These are phyloP conservation scores for Pseudochirops cupreus DNA, from an alignment of 2,797 vertebrate species.

Conservation along the genomic window DNA sequence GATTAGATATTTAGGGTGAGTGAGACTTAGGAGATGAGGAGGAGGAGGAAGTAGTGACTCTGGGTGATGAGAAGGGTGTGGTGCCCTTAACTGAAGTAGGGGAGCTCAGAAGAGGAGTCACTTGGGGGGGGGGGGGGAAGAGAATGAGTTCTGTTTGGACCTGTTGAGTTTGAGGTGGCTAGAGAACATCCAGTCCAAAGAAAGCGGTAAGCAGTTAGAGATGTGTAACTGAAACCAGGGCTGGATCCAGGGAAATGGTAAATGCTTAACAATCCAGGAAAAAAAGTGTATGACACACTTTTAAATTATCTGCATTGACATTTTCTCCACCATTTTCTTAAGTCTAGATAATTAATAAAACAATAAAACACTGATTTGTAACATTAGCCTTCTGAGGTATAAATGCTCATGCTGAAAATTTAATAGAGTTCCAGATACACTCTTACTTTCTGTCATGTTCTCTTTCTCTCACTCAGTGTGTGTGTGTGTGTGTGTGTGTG, in stretches of 20 bases:
- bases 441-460: background rate
- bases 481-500: too few relatives aligned
- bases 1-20: background rate
- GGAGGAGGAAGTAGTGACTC: background rate
- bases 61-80: background rate
- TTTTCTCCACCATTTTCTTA: background rate
- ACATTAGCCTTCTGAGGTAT: background rate
- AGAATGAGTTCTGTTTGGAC: background rate
- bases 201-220: background rate
- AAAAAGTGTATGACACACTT: background rate
- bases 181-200: background rate
- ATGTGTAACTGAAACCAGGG: background rate
- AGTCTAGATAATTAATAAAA: background rate
- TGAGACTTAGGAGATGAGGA: background rate
- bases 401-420: background rate
- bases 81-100: background rate
- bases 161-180: background rate
- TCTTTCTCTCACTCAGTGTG: too few relatives aligned
- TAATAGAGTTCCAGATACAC: background rate
- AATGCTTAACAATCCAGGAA: background rate
- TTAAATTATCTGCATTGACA: background rate
- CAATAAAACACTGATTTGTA: background rate
- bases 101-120: background rate
- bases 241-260: background rate
- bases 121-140: too few relatives aligned